Evolutionary conservation across 2,888 invertebrate species (phyloP).

Genomic region (Arrhopalites spinosus): DNA sequence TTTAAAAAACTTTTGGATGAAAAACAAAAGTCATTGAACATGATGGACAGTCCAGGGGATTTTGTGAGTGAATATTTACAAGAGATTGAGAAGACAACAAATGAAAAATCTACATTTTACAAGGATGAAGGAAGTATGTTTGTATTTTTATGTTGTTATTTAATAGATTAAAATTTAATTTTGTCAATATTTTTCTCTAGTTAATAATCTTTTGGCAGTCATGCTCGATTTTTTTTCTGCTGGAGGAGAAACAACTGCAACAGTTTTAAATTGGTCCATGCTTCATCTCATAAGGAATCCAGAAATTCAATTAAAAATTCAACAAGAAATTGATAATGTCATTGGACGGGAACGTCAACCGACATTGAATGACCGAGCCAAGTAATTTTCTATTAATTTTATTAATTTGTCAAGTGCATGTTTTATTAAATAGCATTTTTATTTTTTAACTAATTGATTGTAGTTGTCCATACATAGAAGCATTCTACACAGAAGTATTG

Average conservation of each 20-base stretch:
- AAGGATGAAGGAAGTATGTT: neutral
- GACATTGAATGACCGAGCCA: constrained; percentile 12
- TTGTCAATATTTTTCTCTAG: neutral
- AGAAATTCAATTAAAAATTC: constrained; percentile 23
- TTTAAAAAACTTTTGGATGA: too few species aligned
- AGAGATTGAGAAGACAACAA: neutral
- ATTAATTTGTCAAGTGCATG: too few species aligned
- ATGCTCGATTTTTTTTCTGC: neutral
- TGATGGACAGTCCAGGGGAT: too few species aligned
- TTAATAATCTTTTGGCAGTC: neutral
- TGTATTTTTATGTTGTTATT: neutral
- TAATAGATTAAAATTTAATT: neutral
- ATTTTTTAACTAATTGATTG: neutral
- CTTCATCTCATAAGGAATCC: constrained; percentile 18
- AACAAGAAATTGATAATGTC: constrained; percentile 3
- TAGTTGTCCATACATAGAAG: constrained; percentile 19
- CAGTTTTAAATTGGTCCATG: neutral
- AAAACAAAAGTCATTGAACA: too few species aligned
- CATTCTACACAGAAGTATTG: constrained; percentile 7
- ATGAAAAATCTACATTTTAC: neutral
- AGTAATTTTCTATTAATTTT: neutral
- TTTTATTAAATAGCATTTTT: neutral
- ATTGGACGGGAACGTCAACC: neutral
- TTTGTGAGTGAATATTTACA: neutral
- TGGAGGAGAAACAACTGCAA: constrained; percentile 16